These are phyloP conservation scores for Athrips mouffetella DNA, from an alignment of 2,888 invertebrate genomes.

Conservation along the genomic window DNA sequence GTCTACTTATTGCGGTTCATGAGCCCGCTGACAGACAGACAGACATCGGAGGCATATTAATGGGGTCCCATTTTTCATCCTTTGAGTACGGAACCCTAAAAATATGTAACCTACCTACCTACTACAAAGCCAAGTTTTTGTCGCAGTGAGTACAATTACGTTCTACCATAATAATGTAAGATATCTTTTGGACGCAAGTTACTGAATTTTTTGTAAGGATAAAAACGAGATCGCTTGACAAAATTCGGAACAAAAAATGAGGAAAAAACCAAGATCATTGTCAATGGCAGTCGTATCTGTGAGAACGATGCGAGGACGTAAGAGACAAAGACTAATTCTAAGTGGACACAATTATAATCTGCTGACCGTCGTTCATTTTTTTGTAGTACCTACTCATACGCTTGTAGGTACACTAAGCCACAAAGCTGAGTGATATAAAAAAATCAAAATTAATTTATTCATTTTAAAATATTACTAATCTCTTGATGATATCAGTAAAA, in stretches of 20 bases:
- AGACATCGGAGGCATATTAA: too few species aligned
- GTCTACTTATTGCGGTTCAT: too few species aligned
- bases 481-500: too few species aligned
- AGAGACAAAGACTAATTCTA: not conserved
- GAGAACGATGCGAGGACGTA: constrained; percentile 29
- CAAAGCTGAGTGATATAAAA: too few species aligned
- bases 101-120: too few species aligned
- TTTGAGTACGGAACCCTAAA: too few species aligned
- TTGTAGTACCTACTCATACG: too few species aligned
- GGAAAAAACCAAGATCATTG: constrained; percentile 69
- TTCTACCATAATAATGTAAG: constrained; percentile 38
- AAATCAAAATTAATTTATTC: too few species aligned
- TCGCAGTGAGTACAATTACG: not conserved
- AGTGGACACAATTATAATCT: not conserved
- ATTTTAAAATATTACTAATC: too few species aligned
- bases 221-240: constrained; percentile 45
- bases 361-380: not conserved
- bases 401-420: too few species aligned
- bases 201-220: constrained; percentile 37
- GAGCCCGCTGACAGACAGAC: too few species aligned
- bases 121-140: not conserved
- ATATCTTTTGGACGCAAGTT: constrained; percentile 36
- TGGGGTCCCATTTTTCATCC: too few species aligned
- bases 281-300: constrained; percentile 52
- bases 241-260: constrained; percentile 40